A percentile compares a stretch with the other conserved stretches of the same genome.
Conservation (phyloP, 2,113 vertebrate genomes). For the Salvator merianae region DNA sequence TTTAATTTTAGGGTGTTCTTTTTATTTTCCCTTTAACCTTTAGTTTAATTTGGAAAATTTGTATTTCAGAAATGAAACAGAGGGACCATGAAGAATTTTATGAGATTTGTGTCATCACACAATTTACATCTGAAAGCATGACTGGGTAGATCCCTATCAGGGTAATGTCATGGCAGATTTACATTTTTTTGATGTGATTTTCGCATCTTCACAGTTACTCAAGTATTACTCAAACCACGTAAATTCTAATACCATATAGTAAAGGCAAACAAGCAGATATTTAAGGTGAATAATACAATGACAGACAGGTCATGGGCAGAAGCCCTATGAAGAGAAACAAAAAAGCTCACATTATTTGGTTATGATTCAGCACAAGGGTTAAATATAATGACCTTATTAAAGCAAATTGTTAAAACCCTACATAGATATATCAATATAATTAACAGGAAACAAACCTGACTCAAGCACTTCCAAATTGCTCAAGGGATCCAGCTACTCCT, state of each 20-base stretch:
- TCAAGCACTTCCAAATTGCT: too few species aligned
- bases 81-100: not conserved
- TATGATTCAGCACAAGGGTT: not conserved
- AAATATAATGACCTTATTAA: not conserved
- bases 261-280: not conserved
- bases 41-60: too few species aligned
- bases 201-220: not conserved
- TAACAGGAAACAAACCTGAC: too few species aligned
- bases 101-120: not conserved
- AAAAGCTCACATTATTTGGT: not conserved
- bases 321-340: not conserved
- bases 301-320: not conserved
- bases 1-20: rapidly evolving
- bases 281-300: not conserved
- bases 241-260: not conserved
- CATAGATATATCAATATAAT: too few species aligned
- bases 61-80: not conserved
- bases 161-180: not conserved
- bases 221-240: not conserved
- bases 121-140: not conserved
- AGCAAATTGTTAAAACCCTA: too few species aligned
- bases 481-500: too few species aligned
- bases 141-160: not conserved
- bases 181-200: not conserved
- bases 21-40: too few species aligned